phyloP scores from a whole-genome alignment of 2,113 vertebrate genomes.

The Mirounga angustirostris region DNA sequence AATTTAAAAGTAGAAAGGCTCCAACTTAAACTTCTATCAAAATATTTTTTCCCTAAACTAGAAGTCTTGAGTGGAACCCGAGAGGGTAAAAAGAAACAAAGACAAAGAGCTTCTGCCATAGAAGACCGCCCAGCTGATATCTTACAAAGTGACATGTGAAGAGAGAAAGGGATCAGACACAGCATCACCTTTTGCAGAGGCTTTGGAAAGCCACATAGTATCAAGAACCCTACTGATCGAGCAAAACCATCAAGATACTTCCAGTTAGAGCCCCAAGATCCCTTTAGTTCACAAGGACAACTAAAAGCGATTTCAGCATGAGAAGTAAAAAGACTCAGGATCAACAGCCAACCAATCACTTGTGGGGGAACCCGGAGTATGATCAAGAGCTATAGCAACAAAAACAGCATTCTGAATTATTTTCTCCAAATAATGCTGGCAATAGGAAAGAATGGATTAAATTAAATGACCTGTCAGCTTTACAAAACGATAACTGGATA shows the following conservation, averaged over 20 bases:
- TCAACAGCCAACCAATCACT: neutral
- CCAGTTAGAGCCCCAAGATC: neutral
- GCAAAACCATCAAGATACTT: neutral
- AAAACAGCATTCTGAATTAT: neutral
- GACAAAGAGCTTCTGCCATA: neutral
- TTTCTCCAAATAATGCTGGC: neutral
- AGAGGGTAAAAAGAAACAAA: conserved; percentile 29
- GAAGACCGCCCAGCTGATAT: neutral
- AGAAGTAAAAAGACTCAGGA: neutral
- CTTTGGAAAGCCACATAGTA: neutral
- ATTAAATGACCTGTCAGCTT: neutral
- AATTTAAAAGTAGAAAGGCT: neutral
- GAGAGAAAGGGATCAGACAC: neutral
- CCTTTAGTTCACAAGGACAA: neutral
- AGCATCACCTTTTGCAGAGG: neutral
- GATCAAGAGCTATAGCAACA: neutral
- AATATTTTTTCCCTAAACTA: neutral
- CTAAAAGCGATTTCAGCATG: neutral
- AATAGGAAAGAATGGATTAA: neutral
- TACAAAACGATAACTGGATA: neutral
- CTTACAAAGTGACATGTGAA: neutral
- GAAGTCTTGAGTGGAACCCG: neutral
- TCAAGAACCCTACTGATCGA: neutral
- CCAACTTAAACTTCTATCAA: conserved; percentile 15
- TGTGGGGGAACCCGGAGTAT: neutral